A percentile compares a stretch with the other conserved stretches of the same genome.
Evolutionary conservation across 2,888 invertebrate genomes (phyloP).

Genomic region (Smittia aterrima): DNA sequence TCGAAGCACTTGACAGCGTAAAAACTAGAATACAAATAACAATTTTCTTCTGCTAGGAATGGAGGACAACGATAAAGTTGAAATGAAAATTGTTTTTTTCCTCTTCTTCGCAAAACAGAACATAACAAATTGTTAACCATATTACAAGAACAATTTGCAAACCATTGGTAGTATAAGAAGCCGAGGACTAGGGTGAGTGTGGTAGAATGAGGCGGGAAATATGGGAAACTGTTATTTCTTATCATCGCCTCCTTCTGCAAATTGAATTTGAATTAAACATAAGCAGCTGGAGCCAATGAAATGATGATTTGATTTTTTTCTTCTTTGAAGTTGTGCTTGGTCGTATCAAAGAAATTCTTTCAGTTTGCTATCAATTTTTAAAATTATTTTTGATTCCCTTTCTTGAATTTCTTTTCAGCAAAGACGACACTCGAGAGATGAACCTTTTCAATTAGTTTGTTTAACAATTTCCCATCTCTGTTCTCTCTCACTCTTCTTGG

Average conservation of each 20-base stretch:
- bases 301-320: background rate
- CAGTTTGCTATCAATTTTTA: conserved; percentile 5
- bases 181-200: background rate
- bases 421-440: background rate
- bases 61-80: background rate
- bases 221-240: conserved; percentile 26
- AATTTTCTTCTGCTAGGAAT: background rate
- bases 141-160: conserved; percentile 26
- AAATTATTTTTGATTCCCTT: conserved; percentile 27
- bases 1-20: background rate
- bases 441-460: conserved; percentile 38
- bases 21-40: background rate
- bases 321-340: background rate
- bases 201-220: background rate
- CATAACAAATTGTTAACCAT: conserved; percentile 19
- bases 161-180: background rate
- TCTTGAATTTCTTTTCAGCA: background rate
- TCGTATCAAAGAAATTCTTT: background rate
- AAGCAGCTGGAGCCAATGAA: conserved; percentile 25
- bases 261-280: conserved; percentile 39
- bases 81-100: conserved; percentile 24
- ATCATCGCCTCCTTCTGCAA: conserved; percentile 28
- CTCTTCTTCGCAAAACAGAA: background rate
- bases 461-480: conserved; percentile 21
- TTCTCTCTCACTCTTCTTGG: background rate